phyloP scores from a whole-genome alignment of 2,888 invertebrate genomes.

The Athrips mouffetella region DNA sequence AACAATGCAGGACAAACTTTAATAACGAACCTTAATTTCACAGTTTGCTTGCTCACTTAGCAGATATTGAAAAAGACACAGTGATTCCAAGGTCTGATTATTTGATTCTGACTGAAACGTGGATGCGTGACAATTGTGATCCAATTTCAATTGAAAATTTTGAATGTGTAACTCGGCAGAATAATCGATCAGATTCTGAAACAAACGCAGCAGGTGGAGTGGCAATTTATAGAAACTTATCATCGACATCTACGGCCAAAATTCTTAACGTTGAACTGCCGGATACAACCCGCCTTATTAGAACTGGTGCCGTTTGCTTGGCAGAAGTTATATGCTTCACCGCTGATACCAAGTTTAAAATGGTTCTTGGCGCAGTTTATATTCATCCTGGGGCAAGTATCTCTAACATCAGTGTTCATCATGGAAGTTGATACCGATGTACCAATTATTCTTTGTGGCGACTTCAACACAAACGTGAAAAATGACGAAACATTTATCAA shows the following conservation, averaged over 20 bases:
- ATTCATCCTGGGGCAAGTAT: no score
- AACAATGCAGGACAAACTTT: conserved; percentile 24
- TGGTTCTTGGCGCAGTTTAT: no score
- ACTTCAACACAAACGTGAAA: no score
- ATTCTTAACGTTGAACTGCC: conserved; percentile 8
- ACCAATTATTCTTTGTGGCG: no score
- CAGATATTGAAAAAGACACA: conserved; percentile 28
- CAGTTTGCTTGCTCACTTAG: conserved; percentile 15
- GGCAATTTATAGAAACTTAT: conserved; percentile 28
- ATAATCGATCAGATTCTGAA: conserved; percentile 28
- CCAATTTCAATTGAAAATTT: no score
- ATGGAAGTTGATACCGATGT: no score
- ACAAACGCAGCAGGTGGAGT: conserved; percentile 31
- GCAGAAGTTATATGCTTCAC: background rate
- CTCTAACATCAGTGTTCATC: no score
- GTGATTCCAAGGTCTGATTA: conserved; percentile 29
- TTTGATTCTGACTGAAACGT: conserved; percentile 27
- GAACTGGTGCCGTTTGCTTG: background rate
- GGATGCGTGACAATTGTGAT: no score
- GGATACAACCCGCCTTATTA: background rate
- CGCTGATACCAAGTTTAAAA: no score
- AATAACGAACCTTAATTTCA: conserved; percentile 15
- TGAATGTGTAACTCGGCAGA: conserved; percentile 26
- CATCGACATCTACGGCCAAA: no score
- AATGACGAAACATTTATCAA: conserved; percentile 26